Conservation (phyloP, 1,140 invertebrate genomes). For the Elysia chlorotica region DNA sequence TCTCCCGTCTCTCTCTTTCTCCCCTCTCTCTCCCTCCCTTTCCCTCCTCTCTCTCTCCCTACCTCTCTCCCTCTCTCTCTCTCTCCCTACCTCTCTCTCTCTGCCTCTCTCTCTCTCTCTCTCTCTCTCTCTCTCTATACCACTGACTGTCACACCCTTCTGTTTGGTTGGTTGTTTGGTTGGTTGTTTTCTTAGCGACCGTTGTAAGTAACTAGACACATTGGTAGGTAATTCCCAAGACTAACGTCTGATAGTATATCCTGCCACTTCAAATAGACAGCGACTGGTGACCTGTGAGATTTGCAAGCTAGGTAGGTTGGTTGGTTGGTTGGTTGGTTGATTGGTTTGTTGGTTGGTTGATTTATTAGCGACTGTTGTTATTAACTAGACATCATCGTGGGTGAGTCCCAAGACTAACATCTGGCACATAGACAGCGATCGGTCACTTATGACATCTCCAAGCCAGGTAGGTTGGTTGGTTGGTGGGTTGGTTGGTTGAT, state of each 20-base stretch:
- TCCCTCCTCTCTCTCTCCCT: neutral
- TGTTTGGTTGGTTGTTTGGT: neutral
- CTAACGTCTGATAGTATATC: neutral
- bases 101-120: constrained; percentile 16
- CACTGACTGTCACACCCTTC: neutral
- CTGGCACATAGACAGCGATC: no score
- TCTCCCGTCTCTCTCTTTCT: neutral
- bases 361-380: no score
- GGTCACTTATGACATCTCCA: no score
- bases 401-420: no score
- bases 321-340: no score
- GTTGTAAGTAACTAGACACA: neutral
- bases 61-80: neutral
- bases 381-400: no score
- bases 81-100: neutral
- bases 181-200: neutral
- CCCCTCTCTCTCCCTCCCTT: neutral
- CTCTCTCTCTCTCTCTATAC: neutral
- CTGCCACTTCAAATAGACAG: neutral
- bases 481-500: no score
- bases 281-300: neutral
- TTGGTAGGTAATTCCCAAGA: neutral
- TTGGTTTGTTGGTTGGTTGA: no score
- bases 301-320: no score
- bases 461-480: no score